Conservation (phyloP, 2,797 vertebrate species). For the Pteropus rufus region DNA sequence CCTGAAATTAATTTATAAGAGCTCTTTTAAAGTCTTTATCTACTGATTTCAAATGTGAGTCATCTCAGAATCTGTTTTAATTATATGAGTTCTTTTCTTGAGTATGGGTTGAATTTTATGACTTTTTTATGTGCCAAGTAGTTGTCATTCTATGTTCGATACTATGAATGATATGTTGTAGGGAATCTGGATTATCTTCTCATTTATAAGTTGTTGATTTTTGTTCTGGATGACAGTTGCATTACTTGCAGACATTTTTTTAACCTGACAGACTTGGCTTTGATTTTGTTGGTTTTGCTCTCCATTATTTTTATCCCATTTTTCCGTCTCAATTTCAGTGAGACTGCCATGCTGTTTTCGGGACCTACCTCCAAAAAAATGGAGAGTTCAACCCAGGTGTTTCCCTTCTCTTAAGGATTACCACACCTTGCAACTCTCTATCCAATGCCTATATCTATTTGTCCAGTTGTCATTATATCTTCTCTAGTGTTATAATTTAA, state of each 20-base stretch:
- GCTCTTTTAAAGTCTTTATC: not conserved
- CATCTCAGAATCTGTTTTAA: not conserved
- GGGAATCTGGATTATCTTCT: not conserved
- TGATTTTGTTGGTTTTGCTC: not conserved
- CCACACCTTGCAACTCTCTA: not conserved
- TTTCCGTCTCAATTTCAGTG: not conserved
- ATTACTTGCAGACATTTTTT: not conserved
- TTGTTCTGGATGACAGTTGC: not conserved
- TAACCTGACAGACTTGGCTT: not conserved
- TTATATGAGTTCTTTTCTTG: not conserved
- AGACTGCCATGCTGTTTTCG: not conserved
- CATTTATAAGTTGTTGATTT: not conserved
- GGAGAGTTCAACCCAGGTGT: not conserved
- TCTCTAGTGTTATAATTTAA: not conserved
- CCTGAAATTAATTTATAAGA: not conserved
- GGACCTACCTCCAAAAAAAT: not conserved
- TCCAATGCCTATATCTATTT: not conserved
- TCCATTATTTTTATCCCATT: not conserved
- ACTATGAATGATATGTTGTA: not conserved
- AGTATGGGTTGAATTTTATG: not conserved
- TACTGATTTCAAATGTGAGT: not conserved
- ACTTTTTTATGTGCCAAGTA: not conserved
- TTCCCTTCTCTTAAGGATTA: not conserved
- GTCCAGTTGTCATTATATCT: not conserved
- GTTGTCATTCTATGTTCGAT: not conserved